Evolutionary conservation across 2,113 vertebrate genomes (phyloP), one percentile per base, ranked within the genome.

Genomic region (Labeo catla): DNA sequence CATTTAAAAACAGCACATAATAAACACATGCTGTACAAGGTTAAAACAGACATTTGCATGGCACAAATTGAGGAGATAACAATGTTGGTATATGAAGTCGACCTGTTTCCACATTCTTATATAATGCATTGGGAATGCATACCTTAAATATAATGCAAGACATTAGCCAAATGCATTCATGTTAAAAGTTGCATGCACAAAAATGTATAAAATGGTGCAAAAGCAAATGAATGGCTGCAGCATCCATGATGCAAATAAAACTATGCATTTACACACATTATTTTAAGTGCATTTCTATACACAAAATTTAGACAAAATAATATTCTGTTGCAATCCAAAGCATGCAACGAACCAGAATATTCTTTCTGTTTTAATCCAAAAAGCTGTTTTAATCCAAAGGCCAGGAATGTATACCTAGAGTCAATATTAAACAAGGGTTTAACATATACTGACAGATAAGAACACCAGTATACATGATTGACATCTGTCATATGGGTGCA

Each of bases 371-470:
- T n/a, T n/a, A n/a, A n/a, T n/a, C n/a, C n/a, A n/a, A n/a, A 28
- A 28, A 39, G 73, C n/a, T 45, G 52, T 61, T 39, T 52, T 49
- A 59, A 65, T 45, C 43, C 59, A 23, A 39, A 39, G 13, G 78
- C 72, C 47, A 39, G 43, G 84, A 77, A 36, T 66, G 79, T 28
- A 34, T 0, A 72, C 47, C 86, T 85, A 73, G 54, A 86, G 86
- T 89, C 84, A 89, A 88, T 86, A 89, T 89, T 89, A 86, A 68
- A 70, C 87, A 82, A 89, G 85, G 84, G 81, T 73, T 87, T 52
- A 21, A 78, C 49, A 78, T 16, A 78, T 76, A 78, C 11, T 47
- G 21, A 49, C 80, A 73, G 63, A 13, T 82, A 59, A 19, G 2
- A 76, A 36, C 28, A 70, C 23, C 6, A 65, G 16, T 23, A 16